phyloP scores from a whole-genome alignment of 1,140 invertebrate genomes.

The Drosophila ohnishii region DNA sequence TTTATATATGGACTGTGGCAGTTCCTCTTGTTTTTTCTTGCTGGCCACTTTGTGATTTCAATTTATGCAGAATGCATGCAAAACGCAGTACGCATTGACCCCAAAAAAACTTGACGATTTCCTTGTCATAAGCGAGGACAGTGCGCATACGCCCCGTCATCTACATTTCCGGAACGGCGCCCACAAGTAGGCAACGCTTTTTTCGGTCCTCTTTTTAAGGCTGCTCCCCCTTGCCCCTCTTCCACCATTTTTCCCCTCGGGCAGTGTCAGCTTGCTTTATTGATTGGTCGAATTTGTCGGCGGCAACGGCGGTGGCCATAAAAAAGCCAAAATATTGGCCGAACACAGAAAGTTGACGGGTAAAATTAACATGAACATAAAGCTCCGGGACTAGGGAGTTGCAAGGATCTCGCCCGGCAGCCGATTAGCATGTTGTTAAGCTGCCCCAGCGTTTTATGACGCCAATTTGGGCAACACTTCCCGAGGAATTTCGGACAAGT shows the following conservation, averaged over 20 bases:
- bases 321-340: conserved; percentile 47
- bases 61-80: conserved; percentile 45
- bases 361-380: conserved; percentile 70
- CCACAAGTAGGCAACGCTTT: conserved; percentile 29
- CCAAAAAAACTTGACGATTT: conserved; percentile 20
- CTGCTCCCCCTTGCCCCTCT: background rate
- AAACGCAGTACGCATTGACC: conserved; percentile 32
- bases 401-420: conserved; percentile 20
- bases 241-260: conserved; percentile 1
- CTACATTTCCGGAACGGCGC: conserved; percentile 18
- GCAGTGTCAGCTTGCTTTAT: conserved; percentile 40
- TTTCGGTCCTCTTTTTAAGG: conserved; percentile 33
- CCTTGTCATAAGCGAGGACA: conserved; percentile 8
- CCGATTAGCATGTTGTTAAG: conserved; percentile 65
- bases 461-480: conserved; percentile 36
- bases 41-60: conserved; percentile 31
- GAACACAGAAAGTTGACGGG: conserved; percentile 46
- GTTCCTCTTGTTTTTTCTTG: conserved; percentile 9
- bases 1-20: conserved; percentile 25
- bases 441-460: conserved; percentile 35
- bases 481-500: conserved; percentile 36
- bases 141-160: conserved; percentile 46
- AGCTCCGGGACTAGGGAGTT: conserved; percentile 21
- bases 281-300: conserved; percentile 53
- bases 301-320: conserved; percentile 31